A percentile compares a stretch with the other conserved stretches of the same genome.
phyloP scores from a whole-genome alignment of 1,140 invertebrate species.

The Globodera rostochiensis region DNA sequence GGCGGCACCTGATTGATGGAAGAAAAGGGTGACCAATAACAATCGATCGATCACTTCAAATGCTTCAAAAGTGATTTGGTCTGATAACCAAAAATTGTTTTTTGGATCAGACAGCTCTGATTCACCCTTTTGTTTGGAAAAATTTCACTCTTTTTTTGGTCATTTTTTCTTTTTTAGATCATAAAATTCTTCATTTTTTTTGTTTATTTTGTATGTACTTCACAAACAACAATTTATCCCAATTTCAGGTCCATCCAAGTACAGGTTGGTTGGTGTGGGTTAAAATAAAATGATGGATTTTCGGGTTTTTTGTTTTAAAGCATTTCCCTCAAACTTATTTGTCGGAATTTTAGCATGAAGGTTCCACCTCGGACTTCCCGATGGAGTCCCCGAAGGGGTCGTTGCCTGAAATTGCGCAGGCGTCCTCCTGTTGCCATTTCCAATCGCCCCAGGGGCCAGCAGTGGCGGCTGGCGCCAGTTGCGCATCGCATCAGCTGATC shows the following conservation, averaged over 20 bases:
- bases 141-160: too few species aligned
- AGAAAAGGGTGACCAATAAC: too few species aligned
- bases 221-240: not conserved
- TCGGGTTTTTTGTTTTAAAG: not conserved
- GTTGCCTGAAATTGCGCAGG: not conserved
- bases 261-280: not conserved
- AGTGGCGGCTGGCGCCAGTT: not conserved
- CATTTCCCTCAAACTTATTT: not conserved
- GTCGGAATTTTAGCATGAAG: constrained; percentile 7
- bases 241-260: constrained; percentile 20
- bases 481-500: not conserved
- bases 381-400: constrained; percentile 23
- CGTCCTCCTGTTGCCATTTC: not conserved
- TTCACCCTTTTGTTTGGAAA: too few species aligned
- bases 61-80: too few species aligned
- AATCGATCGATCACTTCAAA: too few species aligned
- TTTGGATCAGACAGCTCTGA: too few species aligned
- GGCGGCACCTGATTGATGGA: too few species aligned
- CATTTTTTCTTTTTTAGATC: too few species aligned
- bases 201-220: too few species aligned
- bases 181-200: too few species aligned
- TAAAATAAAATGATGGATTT: not conserved
- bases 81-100: too few species aligned
- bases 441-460: not conserved
- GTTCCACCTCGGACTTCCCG: constrained; percentile 20